Evolutionary conservation across 2,888 invertebrate genomes (phyloP).

Genomic region (Heliconius cydno): DNA sequence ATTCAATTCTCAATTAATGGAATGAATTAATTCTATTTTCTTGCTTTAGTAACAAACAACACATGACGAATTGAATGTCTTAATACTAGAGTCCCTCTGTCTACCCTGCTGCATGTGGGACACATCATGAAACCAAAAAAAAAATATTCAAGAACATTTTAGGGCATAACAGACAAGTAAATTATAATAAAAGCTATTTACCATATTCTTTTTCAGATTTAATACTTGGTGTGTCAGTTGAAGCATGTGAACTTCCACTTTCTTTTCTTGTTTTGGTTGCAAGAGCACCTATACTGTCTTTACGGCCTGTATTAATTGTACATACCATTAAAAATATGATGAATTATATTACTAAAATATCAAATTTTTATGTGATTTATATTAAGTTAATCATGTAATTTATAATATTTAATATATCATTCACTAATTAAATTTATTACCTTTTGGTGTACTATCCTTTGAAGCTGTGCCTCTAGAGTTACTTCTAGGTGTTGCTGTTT

Average conservation of each 20-base stretch:
- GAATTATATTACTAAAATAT: neutral
- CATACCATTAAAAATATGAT: neutral
- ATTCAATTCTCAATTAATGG: no score
- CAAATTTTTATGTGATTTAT: neutral
- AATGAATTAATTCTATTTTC: neutral
- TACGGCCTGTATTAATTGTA: constrained; percentile 56
- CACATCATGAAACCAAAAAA: neutral
- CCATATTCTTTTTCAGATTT: constrained; percentile 80
- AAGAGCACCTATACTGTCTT: constrained; percentile 71
- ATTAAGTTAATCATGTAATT: neutral
- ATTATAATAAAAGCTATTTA: constrained; percentile 50
- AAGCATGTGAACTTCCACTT: constrained; percentile 78
- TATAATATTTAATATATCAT: neutral
- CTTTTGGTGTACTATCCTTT: constrained; percentile 78
- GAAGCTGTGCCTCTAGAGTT: constrained; percentile 74
- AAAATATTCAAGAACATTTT: neutral
- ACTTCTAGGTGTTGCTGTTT: constrained; percentile 73
- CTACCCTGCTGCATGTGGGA: neutral
- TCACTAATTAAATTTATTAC: constrained; percentile 54
- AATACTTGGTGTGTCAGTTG: constrained; percentile 77
- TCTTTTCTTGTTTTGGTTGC: constrained; percentile 75
- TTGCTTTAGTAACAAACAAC: neutral
- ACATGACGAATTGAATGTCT: neutral
- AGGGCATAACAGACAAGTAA: neutral
- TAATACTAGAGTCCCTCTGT: neutral